Evolutionary conservation across 1,140 invertebrate species (phyloP).

Genomic region (Neuroterus valhalla): DNA sequence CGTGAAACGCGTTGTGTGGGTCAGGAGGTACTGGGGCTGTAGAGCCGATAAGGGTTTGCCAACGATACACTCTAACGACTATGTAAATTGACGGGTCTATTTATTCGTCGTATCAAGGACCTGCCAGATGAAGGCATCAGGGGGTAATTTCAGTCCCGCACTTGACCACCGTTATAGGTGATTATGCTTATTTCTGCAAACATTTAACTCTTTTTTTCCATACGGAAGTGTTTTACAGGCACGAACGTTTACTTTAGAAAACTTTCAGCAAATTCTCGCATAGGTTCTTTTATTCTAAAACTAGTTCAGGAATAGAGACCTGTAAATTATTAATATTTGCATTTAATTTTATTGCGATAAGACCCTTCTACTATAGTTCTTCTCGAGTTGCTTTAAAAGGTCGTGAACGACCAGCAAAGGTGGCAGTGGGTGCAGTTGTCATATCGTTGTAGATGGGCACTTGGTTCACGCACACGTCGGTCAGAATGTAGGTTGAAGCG

Average conservation of each 20-base stretch:
- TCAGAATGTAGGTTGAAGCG: constrained; percentile 6
- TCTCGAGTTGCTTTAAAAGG: constrained; percentile 31
- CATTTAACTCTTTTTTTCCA: constrained; percentile 39
- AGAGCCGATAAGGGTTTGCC: constrained; percentile 65
- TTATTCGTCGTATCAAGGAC: constrained; percentile 64
- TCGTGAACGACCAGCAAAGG: background rate
- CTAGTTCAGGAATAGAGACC: no score
- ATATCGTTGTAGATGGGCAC: background rate
- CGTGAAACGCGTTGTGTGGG: constrained; percentile 53
- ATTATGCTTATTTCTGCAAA: constrained; percentile 52
- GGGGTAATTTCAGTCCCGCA: constrained; percentile 48
- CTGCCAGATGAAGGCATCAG: constrained; percentile 60
- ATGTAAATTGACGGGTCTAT: constrained; percentile 71
- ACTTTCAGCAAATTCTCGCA: background rate
- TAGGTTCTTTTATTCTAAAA: no score
- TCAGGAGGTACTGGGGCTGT: constrained; percentile 57
- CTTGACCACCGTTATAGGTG: constrained; percentile 32
- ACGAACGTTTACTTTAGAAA: background rate
- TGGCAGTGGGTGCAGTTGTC: background rate
- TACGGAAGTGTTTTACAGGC: background rate
- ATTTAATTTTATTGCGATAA: no score
- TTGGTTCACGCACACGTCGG: constrained; percentile 10
- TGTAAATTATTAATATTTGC: no score
- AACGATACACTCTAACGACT: constrained; percentile 65
- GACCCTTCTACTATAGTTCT: no score